phyloP scores from a whole-genome alignment of 1,140 invertebrate genomes.

The Tribolium madens region DNA sequence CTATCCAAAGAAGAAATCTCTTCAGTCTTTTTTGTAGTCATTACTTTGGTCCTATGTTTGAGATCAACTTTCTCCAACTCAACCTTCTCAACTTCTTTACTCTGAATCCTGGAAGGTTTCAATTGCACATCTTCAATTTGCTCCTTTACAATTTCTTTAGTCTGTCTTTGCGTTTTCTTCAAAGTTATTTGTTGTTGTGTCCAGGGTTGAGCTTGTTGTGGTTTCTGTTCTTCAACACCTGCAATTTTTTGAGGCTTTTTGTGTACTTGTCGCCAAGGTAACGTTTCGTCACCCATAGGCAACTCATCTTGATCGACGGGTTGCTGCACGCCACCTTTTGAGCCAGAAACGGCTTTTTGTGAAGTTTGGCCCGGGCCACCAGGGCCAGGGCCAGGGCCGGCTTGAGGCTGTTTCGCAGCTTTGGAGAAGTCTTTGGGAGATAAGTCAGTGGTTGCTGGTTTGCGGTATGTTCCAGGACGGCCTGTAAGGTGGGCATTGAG shows the following conservation, averaged over 20 bases:
- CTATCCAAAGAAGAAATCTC: constrained; percentile 31
- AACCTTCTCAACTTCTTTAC: constrained; percentile 55
- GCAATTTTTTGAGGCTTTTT: constrained; percentile 48
- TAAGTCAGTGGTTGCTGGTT: constrained; percentile 51
- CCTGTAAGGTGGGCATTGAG: constrained; percentile 48
- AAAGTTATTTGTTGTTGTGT: constrained; percentile 65
- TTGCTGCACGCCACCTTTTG: constrained; percentile 55
- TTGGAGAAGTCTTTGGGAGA: constrained; percentile 42
- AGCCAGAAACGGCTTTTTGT: constrained; percentile 44
- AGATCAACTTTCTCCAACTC: constrained; percentile 53
- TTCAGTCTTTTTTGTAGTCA: constrained; percentile 36
- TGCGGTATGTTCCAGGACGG: constrained; percentile 56
- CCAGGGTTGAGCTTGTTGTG: constrained; percentile 62
- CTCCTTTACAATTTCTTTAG: constrained; percentile 64
- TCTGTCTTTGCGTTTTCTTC: constrained; percentile 63
- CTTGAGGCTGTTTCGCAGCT: constrained; percentile 28
- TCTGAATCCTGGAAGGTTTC: constrained; percentile 47
- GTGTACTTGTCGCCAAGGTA: constrained; percentile 67
- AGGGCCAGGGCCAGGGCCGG: neutral
- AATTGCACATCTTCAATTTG: constrained; percentile 55
- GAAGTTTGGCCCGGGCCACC: constrained; percentile 46
- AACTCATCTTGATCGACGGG: constrained; percentile 65
- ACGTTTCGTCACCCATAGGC: constrained; percentile 68
- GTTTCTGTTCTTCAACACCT: constrained; percentile 49
- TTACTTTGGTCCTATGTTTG: constrained; percentile 47